These are phyloP conservation scores for Yponomeuta malinellus DNA, from an alignment of 2,888 invertebrate genomes.

Conservation along the genomic window DNA sequence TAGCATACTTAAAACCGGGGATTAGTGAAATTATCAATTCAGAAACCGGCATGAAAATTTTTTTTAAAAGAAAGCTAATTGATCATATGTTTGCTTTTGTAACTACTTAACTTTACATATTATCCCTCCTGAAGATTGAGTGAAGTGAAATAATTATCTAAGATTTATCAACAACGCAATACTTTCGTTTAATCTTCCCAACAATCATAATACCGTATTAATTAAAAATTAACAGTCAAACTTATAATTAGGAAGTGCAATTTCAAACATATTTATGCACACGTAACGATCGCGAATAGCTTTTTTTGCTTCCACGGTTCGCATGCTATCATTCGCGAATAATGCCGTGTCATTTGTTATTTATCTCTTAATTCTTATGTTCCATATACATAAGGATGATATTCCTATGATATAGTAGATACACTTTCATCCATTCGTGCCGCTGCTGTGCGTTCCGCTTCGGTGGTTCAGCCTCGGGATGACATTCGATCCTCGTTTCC, in stretches of 20 bases:
- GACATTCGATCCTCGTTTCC: constrained; percentile 35
- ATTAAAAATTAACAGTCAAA: neutral
- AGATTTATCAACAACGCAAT: neutral
- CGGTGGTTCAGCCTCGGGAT: constrained; percentile 40
- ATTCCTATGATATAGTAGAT: neutral
- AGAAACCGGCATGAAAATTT: no score
- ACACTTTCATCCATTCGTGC: constrained; percentile 25
- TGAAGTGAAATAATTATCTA: no score
- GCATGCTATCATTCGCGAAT: neutral
- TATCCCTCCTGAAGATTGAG: no score
- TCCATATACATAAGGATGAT: neutral
- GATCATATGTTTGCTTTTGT: no score
- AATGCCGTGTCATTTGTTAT: neutral
- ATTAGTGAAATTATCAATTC: no score
- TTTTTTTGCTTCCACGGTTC: neutral
- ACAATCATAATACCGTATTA: neutral
- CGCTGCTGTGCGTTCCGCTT: constrained; percentile 38
- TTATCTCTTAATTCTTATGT: neutral
- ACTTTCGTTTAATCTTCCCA: neutral
- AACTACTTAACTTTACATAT: no score
- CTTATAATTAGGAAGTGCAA: neutral
- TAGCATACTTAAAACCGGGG: no score
- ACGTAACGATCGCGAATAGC: neutral
- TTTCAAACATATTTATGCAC: neutral
- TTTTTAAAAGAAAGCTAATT: no score